Base-by-base conservation (phyloP, 2,888 invertebrate genomes). In the Notocelia uddmanniana region DNA sequence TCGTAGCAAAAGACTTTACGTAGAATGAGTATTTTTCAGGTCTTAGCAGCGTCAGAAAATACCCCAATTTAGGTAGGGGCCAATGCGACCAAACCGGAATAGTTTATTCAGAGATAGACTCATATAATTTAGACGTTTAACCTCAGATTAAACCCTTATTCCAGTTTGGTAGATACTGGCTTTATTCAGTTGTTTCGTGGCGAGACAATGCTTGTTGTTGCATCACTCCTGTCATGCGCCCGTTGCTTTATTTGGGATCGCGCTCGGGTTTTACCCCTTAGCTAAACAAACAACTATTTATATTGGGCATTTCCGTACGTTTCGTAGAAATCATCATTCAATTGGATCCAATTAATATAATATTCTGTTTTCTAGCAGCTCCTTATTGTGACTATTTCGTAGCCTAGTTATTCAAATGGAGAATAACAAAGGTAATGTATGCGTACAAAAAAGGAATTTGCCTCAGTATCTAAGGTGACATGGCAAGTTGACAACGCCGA, bases 191-290 rank as follows among this genome's bases (percentile, higher is more conserved):
- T 21, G 2, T 21, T 23, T 13, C 3, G 15, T 6, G 9, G 2
- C 52, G 19, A 31, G 41, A 37, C 8, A 34, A 11, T 1, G 19
- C 13, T 11, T 31, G 31, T 6, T 31, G 31, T 52, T 52, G 31
- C 19, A 50, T 13, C 26, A 18, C 48, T 31, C 8, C 31, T 19
- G 34, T 31, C 34, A 67, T 45, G 31, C 50, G 41, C 31, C 34
- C 19, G 11, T 19, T 15, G 21, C 23, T 37, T 70, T 64, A 57
- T 64, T 69, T 26, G 41, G 37, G 26, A 58, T n/a, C 50, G 19
- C 58, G 31, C 31, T 18, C 34, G 70, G 70, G 64, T 26, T 70
- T 70, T 54, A 52, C 70, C 66, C 19, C 13, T 11, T 31, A 55
- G 55, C 13, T 31, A 23, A n/a, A 15, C 23, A 41, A 57, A 66